Percentiles rank a stretch among this genome's conserved stretches.
These are phyloP conservation scores for Diadromus collaris DNA, from an alignment of 2,888 invertebrate genomes.

Conservation along the genomic window DNA sequence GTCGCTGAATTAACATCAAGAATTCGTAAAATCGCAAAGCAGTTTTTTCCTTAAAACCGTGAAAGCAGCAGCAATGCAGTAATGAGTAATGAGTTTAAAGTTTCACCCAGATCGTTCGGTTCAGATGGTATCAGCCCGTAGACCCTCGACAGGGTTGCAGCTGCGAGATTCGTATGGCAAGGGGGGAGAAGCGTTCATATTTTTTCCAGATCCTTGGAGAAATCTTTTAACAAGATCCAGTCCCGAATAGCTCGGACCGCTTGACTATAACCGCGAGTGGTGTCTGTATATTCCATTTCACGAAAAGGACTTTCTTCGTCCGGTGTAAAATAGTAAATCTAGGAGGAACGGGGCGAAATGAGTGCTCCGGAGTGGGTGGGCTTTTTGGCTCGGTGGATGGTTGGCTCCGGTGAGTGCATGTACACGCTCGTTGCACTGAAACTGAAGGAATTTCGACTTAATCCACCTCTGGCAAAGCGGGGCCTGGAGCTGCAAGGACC, in stretches of 20 bases:
- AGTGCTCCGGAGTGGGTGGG: conserved; percentile 21
- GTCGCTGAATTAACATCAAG: neutral
- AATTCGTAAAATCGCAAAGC: neutral
- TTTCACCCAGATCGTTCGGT: neutral
- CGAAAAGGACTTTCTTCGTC: conserved; percentile 12
- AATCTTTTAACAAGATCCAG: neutral
- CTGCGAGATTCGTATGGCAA: neutral
- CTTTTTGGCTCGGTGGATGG: conserved; percentile 33
- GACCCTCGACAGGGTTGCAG: neutral
- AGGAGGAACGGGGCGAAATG: conserved; percentile 26
- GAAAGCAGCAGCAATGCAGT: neutral
- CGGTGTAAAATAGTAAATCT: conserved; percentile 43
- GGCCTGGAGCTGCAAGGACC: conserved; percentile 19
- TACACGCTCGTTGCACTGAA: conserved; percentile 23
- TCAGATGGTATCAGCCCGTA: neutral
- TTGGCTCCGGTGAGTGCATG: conserved; percentile 4
- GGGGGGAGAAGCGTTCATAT: neutral
- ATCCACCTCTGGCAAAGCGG: conserved; percentile 37
- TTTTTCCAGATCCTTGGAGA: neutral
- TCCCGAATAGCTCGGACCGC: conserved; percentile 17
- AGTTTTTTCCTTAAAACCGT: neutral
- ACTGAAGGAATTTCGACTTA: conserved; percentile 45
- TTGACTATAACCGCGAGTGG: neutral
- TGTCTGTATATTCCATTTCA: conserved; percentile 3
- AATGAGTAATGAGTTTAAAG: neutral